Evolutionary conservation across 2,113 vertebrate species (phyloP).

Genomic region (Arizona elegans): DNA sequence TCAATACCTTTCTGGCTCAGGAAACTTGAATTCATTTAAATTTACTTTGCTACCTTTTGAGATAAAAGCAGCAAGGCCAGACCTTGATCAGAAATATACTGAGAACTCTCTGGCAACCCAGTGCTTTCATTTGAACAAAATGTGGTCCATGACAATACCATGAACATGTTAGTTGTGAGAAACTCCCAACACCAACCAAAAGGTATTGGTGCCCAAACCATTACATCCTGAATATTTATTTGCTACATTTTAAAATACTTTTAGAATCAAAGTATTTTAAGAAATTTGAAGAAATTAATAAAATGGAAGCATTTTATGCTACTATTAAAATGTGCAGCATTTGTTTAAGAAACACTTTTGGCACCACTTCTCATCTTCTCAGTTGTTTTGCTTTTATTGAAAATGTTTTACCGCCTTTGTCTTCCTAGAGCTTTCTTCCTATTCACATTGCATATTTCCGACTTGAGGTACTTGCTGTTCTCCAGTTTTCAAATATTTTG

Average conservation of each 20-base stretch:
- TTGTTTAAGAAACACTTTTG: neutral
- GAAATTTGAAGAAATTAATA: neutral
- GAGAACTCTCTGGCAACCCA: neutral
- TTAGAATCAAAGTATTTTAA: neutral
- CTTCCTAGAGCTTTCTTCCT: neutral
- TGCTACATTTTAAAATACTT: neutral
- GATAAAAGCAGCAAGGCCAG: neutral
- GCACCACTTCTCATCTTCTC: neutral
- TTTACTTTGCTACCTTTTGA: neutral
- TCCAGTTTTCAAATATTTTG: neutral
- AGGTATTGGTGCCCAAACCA: neutral
- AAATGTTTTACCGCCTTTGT: neutral
- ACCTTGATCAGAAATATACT: neutral
- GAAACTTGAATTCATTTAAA: neutral
- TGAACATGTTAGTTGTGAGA: neutral
- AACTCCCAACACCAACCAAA: neutral
- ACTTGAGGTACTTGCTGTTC: neutral
- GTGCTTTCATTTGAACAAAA: neutral
- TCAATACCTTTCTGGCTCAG: neutral
- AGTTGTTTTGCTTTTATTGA: neutral
- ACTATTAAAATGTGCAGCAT: neutral
- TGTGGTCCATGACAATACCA: neutral
- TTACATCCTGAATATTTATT: neutral
- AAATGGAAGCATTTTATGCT: neutral
- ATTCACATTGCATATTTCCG: neutral